Evolutionary conservation across 2,888 invertebrate genomes (phyloP).

Genomic region (Pristionchus exspectatus): DNA sequence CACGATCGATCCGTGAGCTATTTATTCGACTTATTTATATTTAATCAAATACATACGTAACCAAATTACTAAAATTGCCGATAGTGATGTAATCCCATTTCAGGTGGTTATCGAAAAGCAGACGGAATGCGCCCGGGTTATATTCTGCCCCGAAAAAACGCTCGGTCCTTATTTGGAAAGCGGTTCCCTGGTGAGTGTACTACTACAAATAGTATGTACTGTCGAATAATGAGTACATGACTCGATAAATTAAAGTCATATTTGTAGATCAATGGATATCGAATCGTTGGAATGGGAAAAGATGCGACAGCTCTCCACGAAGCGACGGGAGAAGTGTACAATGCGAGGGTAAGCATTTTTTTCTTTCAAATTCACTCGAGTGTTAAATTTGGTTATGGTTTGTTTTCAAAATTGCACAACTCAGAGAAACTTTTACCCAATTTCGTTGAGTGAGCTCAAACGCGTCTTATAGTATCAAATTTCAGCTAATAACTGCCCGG

Average conservation of each 20-base stretch:
- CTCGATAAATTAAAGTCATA: background rate
- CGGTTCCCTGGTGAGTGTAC: background rate
- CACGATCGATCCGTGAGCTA: constrained; percentile 24
- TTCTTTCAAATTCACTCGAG: background rate
- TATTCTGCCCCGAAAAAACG: constrained; percentile 18
- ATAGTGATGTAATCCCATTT: background rate
- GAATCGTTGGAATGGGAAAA: constrained; percentile 61
- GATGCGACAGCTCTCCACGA: constrained; percentile 59
- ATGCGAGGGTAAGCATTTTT: background rate
- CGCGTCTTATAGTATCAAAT: background rate
- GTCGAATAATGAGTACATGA: background rate
- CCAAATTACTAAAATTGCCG: background rate
- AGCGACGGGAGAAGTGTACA: constrained; percentile 53
- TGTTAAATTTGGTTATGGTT: background rate
- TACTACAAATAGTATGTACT: background rate
- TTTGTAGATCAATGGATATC: constrained; percentile 37
- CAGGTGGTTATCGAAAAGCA: constrained; percentile 34
- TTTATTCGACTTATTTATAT: background rate
- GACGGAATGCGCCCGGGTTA: constrained; percentile 14
- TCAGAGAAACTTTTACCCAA: background rate
- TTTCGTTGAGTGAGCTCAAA: background rate
- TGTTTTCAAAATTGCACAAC: background rate
- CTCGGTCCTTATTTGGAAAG: background rate
- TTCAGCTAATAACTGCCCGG: constrained; percentile 55
- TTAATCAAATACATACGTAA: background rate